A percentile compares a stretch with the other conserved stretches of the same genome.
Evolutionary conservation across 1,140 invertebrate genomes (phyloP).

Genomic region (Musca vetustissima): DNA sequence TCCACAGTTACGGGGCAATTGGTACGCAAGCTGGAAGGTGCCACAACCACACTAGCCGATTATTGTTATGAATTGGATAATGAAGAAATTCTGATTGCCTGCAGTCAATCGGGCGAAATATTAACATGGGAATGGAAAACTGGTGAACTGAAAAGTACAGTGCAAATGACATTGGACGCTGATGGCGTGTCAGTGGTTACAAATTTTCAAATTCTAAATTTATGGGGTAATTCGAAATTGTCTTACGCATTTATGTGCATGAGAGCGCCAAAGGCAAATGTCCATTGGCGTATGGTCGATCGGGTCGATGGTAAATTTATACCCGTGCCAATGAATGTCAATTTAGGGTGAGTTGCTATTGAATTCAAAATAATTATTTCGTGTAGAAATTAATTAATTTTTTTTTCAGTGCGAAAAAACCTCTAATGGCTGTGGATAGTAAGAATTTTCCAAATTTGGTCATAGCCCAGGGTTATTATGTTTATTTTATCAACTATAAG

Average conservation of each 20-base stretch:
- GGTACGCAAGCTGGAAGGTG: conserved; percentile 59
- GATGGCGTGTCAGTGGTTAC: conserved; percentile 49
- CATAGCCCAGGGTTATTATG: conserved; percentile 42
- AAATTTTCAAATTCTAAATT: conserved; percentile 42
- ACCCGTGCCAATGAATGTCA: conserved; percentile 30
- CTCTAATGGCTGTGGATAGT: conserved; percentile 40
- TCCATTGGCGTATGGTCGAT: conserved; percentile 39
- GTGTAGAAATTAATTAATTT: too few relatives aligned
- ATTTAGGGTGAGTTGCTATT: conserved; percentile 35
- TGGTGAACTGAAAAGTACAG: conserved; percentile 54
- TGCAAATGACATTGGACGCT: conserved; percentile 41
- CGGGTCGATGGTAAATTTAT: conserved; percentile 32
- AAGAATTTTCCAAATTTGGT: conserved; percentile 47
- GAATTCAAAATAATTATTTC: neutral
- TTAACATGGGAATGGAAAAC: conserved; percentile 61
- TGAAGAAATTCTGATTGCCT: conserved; percentile 59
- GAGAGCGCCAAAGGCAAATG: conserved; percentile 4
- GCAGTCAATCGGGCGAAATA: conserved; percentile 59
- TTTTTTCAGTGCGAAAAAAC: conserved; percentile 29
- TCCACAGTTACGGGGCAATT: conserved; percentile 62
- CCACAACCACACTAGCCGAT: conserved; percentile 57
- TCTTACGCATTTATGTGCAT: conserved; percentile 38
- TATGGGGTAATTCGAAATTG: conserved; percentile 38
- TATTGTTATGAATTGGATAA: conserved; percentile 57
- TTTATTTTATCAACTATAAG: conserved; percentile 53